Evolutionary conservation across 2,113 vertebrate species (phyloP).

Genomic region (Calcarius ornatus): DNA sequence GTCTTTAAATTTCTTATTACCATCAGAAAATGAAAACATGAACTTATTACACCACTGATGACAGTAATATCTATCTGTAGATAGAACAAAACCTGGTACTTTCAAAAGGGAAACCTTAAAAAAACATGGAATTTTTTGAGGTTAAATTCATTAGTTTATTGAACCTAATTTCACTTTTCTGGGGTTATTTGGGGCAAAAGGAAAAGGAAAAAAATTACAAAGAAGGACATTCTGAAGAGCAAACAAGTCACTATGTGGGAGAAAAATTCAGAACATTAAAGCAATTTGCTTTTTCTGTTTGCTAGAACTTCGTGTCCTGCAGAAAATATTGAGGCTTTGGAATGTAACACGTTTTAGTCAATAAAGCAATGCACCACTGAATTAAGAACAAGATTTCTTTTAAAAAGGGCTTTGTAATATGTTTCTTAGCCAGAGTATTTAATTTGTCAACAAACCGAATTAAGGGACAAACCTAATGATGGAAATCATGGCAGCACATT

Average conservation of each 20-base stretch:
- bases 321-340: neutral
- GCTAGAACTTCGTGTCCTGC: neutral
- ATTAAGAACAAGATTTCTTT: conserved; percentile 27
- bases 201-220: neutral
- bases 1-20: neutral
- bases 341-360: conserved; percentile 11
- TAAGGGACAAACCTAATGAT: conserved; percentile 64
- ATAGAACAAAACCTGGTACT: neutral
- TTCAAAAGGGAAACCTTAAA: neutral
- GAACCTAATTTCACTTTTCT: neutral
- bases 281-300: conserved; percentile 37
- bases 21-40: neutral
- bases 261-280: neutral
- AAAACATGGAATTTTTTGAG: neutral
- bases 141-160: neutral
- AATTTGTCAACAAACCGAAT: conserved; percentile 66
- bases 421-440: conserved; percentile 53
- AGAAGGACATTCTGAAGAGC: neutral
- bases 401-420: neutral
- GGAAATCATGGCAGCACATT: conserved; percentile 59
- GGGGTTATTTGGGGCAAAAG: neutral
- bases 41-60: neutral
- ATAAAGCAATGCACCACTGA: conserved; percentile 57
- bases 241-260: neutral
- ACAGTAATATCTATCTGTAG: neutral